These are phyloP conservation scores for Silurus meridionalis DNA, from an alignment of 2,113 vertebrate genomes.

Conservation along the genomic window DNA sequence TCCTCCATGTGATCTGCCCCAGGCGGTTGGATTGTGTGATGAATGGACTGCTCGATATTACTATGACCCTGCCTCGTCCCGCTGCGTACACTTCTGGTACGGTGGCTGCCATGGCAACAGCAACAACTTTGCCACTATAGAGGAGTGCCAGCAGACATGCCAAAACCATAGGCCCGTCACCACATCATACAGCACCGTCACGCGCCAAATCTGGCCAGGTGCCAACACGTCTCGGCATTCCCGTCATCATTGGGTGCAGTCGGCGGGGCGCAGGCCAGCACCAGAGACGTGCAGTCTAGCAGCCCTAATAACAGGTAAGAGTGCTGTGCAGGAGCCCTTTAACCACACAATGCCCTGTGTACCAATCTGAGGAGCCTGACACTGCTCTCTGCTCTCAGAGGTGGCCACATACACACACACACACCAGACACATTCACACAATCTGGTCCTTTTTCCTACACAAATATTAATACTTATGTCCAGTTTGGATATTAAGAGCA, in stretches of 20 bases:
- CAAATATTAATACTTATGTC: neutral
- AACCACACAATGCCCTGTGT: neutral
- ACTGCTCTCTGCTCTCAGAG: neutral
- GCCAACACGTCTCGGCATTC: conserved; percentile 60
- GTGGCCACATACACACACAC: neutral
- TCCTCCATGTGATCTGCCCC: conserved; percentile 83
- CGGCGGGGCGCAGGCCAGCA: conserved; percentile 52
- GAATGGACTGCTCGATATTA: conserved; percentile 85
- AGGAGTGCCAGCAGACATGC: conserved; percentile 82
- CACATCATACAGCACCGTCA: conserved; percentile 33
- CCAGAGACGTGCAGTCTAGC: conserved; percentile 58
- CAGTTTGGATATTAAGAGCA: neutral
- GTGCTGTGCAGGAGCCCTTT: neutral
- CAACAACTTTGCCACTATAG: conserved; percentile 85
- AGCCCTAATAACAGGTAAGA: conserved; percentile 74
- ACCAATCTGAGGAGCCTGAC: conserved; percentile 35
- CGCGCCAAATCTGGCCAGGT: conserved; percentile 46
- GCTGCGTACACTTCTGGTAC: conserved; percentile 92
- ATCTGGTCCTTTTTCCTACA: neutral
- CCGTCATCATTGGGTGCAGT: conserved; percentile 54
- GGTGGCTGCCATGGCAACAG: conserved; percentile 89
- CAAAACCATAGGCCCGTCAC: conserved; percentile 58
- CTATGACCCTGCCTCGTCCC: conserved; percentile 77
- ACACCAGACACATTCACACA: neutral
- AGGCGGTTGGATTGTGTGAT: conserved; percentile 79